A percentile compares a stretch with the other conserved stretches of the same genome.
Conservation (phyloP, 2,888 invertebrate species). For the Microctonus aethiopoides region DNA sequence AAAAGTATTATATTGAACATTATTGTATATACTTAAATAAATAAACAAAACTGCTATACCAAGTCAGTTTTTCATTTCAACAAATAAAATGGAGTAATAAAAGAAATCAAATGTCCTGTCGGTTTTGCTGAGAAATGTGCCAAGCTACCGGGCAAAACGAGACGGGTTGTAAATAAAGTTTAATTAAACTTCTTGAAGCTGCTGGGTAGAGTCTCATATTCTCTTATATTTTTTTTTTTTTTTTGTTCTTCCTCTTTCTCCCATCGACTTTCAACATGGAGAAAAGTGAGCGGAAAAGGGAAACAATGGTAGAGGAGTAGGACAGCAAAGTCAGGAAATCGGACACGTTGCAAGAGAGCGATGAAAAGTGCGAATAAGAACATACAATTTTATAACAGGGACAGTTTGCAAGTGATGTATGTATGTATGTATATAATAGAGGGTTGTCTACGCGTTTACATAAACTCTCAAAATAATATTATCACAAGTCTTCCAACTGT, state of each 20-base stretch:
- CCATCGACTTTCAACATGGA: neutral
- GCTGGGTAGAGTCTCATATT: conserved; percentile 15
- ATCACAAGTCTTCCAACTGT: conserved; percentile 19
- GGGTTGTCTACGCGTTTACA: conserved; percentile 19
- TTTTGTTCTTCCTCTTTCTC: neutral
- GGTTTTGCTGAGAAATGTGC: neutral
- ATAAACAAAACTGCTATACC: neutral
- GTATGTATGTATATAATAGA: neutral
- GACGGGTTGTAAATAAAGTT: conserved; percentile 40
- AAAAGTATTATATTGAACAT: neutral
- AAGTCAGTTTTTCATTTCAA: neutral
- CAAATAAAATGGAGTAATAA: neutral
- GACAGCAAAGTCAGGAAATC: neutral
- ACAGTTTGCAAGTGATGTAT: neutral
- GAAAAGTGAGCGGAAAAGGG: conserved; percentile 18
- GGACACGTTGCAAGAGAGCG: conserved; percentile 7
- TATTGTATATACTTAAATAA: neutral
- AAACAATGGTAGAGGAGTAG: neutral
- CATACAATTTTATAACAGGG: too few relatives aligned
- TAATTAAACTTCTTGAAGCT: conserved; percentile 41
- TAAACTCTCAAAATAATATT: conserved; percentile 31
- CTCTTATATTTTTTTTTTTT: neutral
- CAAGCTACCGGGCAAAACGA: conserved; percentile 5
- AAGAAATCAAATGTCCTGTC: conserved; percentile 9
- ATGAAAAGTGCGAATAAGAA: conserved; percentile 4